phyloP scores from a whole-genome alignment of 2,797 vertebrate genomes.

The Sphaeramia orbicularis region DNA sequence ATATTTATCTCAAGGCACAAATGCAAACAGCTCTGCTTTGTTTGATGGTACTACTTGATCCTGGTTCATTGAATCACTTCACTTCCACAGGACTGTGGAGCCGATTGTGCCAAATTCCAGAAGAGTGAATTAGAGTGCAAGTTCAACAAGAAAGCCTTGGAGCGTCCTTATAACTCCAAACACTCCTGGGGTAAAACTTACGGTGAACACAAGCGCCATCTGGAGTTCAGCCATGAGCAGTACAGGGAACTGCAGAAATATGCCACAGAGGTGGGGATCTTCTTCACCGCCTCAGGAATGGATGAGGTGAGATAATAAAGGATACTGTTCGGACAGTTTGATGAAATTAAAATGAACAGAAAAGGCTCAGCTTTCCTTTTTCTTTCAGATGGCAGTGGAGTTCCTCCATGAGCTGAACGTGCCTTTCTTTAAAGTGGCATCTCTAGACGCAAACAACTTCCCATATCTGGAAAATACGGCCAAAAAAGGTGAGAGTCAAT shows the following conservation, averaged over 20 bases:
- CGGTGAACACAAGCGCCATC: constrained; percentile 93
- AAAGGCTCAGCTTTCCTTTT: constrained; percentile 4
- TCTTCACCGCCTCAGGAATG: constrained; percentile 98
- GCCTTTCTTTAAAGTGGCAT: constrained; percentile 98
- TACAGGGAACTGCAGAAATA: constrained; percentile 93
- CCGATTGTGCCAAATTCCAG: constrained; percentile 96
- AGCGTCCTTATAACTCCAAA: constrained; percentile 78
- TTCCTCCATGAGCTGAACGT: constrained; percentile 94
- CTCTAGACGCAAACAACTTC: constrained; percentile 97
- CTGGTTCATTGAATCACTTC: neutral
- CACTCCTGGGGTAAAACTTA: constrained; percentile 91
- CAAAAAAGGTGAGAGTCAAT: constrained; percentile 97
- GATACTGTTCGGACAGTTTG: neutral
- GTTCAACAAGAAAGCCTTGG: constrained; percentile 83
- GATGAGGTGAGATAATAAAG: constrained; percentile 88
- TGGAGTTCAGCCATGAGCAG: constrained; percentile 95
- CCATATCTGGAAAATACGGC: constrained; percentile 94
- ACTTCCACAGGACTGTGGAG: constrained; percentile 89
- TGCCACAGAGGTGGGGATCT: constrained; percentile 92
- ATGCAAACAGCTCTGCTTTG: too few species aligned
- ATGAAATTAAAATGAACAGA: neutral
- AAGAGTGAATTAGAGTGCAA: constrained; percentile 92
- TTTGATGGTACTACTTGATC: too few species aligned
- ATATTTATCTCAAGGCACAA: too few species aligned
- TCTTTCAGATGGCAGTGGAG: constrained; percentile 94